These are phyloP conservation scores for Drosophila cognata DNA, from an alignment of 2,888 invertebrate genomes.

Conservation along the genomic window DNA sequence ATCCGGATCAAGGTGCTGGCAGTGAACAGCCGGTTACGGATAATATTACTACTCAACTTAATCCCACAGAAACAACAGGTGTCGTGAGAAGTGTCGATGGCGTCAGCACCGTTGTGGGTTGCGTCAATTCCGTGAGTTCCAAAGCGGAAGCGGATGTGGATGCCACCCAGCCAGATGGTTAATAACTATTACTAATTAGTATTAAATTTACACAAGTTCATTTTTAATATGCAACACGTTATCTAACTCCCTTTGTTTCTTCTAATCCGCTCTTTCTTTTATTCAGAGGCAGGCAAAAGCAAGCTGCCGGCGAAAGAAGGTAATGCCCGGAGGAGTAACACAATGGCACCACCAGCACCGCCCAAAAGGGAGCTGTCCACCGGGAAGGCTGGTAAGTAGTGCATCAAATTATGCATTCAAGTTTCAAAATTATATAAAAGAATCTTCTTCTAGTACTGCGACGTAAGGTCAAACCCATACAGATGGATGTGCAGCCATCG, in stretches of 20 bases:
- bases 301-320: slow-evolving; percentile 13
- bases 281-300: slow-evolving; percentile 21
- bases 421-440: not conserved
- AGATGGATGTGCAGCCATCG: not conserved
- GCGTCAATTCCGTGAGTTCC: slow-evolving; percentile 4
- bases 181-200: slow-evolving; percentile 57
- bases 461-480: not conserved
- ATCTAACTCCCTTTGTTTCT: slow-evolving; percentile 13
- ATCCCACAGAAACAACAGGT: slow-evolving; percentile 67
- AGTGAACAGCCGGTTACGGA: not conserved
- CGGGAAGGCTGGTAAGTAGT: slow-evolving; percentile 26
- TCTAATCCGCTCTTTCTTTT: not conserved
- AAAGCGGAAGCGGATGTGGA: slow-evolving; percentile 38
- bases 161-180: slow-evolving; percentile 58
- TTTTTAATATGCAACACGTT: not conserved
- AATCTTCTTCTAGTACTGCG: slow-evolving; percentile 18
- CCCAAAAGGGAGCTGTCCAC: slow-evolving; percentile 22
- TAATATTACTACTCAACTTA: not conserved
- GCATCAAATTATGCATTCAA: not conserved
- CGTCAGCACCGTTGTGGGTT: not conserved
- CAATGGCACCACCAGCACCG: slow-evolving; percentile 45
- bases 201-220: not conserved
- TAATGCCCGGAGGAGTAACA: not conserved
- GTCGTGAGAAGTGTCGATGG: slow-evolving; percentile 38
- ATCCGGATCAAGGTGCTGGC: not conserved